Conservation (phyloP, 2,888 invertebrate species). For the Morinoia aosen region DNA sequence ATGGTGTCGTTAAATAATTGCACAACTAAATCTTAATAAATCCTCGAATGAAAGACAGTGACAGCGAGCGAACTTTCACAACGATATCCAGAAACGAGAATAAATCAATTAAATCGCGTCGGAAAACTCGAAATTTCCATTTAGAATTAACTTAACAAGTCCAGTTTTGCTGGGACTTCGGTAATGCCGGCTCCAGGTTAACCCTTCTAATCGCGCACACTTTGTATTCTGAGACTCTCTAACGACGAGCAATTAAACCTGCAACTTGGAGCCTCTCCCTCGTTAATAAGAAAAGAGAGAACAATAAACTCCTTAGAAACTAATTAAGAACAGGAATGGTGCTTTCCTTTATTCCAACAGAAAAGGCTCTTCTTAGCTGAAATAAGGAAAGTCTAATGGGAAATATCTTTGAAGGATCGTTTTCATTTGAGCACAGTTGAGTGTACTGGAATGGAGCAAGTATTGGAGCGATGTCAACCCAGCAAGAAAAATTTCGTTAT, state of each 20-base stretch:
- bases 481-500: too few relatives aligned
- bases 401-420: too few relatives aligned
- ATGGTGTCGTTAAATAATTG: too few relatives aligned
- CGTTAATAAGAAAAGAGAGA: not conserved
- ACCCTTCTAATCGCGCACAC: not conserved
- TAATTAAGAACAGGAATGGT: not conserved
- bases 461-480: too few relatives aligned
- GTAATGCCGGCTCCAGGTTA: not conserved
- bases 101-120: not conserved
- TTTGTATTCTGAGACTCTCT: not conserved
- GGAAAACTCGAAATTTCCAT: too few relatives aligned
- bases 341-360: not conserved
- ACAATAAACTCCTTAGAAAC: conserved; percentile 12
- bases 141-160: not conserved
- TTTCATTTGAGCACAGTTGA: too few relatives aligned
- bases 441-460: too few relatives aligned
- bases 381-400: not conserved
- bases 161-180: not conserved
- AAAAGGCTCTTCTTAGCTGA: not conserved
- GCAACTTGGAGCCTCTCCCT: not conserved
- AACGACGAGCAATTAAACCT: not conserved
- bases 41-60: too few relatives aligned
- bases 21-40: too few relatives aligned
- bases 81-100: not conserved
- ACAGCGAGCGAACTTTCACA: too few relatives aligned